Conservation (phyloP, 2,888 invertebrate genomes). For the Cyclophora albipunctata region DNA sequence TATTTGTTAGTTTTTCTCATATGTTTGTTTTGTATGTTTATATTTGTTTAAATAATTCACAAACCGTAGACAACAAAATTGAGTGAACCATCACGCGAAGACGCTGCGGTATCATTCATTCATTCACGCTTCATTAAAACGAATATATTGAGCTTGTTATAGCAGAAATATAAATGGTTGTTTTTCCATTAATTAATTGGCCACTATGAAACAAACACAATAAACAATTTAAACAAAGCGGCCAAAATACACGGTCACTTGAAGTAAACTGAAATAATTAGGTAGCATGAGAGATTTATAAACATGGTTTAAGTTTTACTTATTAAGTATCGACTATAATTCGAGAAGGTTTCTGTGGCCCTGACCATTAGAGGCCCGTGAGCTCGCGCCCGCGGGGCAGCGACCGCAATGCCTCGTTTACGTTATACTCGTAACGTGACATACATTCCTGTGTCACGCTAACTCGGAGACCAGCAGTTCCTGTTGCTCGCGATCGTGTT, state of each 20-base stretch:
- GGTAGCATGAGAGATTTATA: not conserved
- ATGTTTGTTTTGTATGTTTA: too few species aligned
- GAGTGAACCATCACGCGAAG: too few species aligned
- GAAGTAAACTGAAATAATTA: not conserved
- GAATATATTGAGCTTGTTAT: too few species aligned
- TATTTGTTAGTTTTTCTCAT: too few species aligned
- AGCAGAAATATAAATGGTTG: too few species aligned
- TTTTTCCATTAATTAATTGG: too few species aligned
- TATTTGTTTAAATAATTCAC: too few species aligned
- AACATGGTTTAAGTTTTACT: constrained; percentile 1
- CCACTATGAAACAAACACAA: too few species aligned
- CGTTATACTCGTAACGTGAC: constrained; percentile 1
- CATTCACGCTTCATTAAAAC: too few species aligned
- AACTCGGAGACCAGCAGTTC: constrained; percentile 10
- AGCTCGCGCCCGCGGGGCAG: constrained; percentile 4
- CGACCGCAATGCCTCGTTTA: constrained; percentile 9
- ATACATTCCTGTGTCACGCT: constrained; percentile 17
- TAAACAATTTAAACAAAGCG: too few species aligned
- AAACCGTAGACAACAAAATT: too few species aligned
- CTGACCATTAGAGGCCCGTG: constrained; percentile 7
- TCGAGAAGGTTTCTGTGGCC: constrained; percentile 8
- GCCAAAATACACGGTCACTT: not conserved
- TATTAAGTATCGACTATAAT: constrained; percentile 6
- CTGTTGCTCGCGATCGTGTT: constrained; percentile 8
- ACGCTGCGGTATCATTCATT: too few species aligned